Base-by-base conservation (phyloP, 1,140 invertebrate species). In the Galleria mellonella region DNA sequence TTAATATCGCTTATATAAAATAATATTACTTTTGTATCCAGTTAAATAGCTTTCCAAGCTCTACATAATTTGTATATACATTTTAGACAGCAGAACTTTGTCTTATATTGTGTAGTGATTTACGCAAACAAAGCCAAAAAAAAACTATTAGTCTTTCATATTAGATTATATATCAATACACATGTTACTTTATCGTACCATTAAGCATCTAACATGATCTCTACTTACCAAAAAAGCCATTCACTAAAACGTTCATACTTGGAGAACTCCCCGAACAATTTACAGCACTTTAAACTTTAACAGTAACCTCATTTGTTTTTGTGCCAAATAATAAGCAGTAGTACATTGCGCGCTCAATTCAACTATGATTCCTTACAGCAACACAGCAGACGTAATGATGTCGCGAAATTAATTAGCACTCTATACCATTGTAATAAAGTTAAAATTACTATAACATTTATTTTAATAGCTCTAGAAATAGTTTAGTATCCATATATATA, bases 321-420 rank as follows among this genome's bases (percentile, higher is more conserved):
- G 49, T 61, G 65, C 62, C 62, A 65, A 68, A 60, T 58, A 23
- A 61, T 52, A 61, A 57, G 48, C 44, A 32, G 12, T 31, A 5
- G n/a, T 11, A 38, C 32, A 32, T 33, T 32, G 33, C 38, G 9
- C 17, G 44, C 28, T 15, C 42, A 42, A 51, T 46, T 46, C 36
- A 14, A 32, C 49, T 53, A 53, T 65, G 61, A 68, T 57, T 61
- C 60, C 61, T 53, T 47, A 42, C 15, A 35, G 48, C 33, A 15
- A 30, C 14, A 43, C 35, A 12, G 10, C 47, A 55, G 51, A 12
- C n/a, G 35, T 53, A 46, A 23, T 14, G 40, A 43, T 51, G 14
- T 50, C 9, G 4, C 4, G 9, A 37, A 15, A 6, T 6, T 37
- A 15, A 1, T 9, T 8, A n/a, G 8, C 35, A 1, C n/a, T 37